phyloP scores from a whole-genome alignment of 1,140 invertebrate genomes.

The Parapsyche elsis region DNA sequence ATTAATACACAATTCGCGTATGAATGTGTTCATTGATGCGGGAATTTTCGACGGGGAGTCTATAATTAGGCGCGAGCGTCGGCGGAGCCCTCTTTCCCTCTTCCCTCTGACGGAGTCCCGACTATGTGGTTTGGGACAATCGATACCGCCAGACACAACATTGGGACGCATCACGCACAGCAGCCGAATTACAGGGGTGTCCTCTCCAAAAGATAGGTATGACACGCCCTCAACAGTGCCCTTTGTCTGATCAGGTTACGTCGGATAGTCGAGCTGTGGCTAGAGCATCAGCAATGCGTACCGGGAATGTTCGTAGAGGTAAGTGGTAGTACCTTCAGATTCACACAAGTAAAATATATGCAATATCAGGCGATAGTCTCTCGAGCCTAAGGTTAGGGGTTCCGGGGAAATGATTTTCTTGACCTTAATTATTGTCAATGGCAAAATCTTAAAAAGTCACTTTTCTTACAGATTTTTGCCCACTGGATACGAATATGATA shows the following conservation, averaged over 20 bases:
- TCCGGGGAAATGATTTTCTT: no score
- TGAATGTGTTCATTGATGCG: constrained; percentile 17
- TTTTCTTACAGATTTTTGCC: no score
- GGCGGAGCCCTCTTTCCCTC: neutral
- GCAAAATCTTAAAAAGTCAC: no score
- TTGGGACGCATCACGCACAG: constrained; percentile 46
- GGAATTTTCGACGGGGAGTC: neutral
- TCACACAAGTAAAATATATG: no score
- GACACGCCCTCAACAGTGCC: neutral
- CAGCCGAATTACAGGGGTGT: constrained; percentile 39
- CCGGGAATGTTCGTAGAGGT: no score
- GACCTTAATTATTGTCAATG: no score
- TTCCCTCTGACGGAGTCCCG: neutral
- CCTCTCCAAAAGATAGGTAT: neutral
- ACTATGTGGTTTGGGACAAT: constrained; percentile 39
- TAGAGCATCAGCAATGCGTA: no score
- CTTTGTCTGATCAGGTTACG: neutral
- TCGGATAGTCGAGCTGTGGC: neutral
- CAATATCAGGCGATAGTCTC: no score
- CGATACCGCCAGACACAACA: constrained; percentile 46
- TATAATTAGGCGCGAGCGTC: constrained; percentile 11
- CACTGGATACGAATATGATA: no score
- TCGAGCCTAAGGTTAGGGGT: no score
- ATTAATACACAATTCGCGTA: no score
- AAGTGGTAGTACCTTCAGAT: no score